phyloP scores from a whole-genome alignment of 2,888 invertebrate genomes.

The Leptopilina drosophilae region DNA sequence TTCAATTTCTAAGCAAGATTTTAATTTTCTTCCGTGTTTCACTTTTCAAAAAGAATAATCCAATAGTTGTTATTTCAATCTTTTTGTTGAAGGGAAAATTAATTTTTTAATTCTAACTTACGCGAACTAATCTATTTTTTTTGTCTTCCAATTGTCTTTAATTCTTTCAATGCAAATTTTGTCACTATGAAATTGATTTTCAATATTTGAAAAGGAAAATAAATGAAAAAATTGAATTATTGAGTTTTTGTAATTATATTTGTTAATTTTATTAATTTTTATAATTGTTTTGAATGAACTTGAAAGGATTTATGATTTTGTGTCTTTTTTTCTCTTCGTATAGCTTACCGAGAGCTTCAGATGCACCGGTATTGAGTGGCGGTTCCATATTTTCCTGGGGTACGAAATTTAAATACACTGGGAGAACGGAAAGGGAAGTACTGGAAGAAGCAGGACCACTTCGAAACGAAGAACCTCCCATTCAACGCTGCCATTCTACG shows the following conservation, averaged over 20 bases:
- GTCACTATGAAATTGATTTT: too few relatives aligned
- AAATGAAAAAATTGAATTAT: too few relatives aligned
- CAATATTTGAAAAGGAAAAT: too few relatives aligned
- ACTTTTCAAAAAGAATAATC: too few relatives aligned
- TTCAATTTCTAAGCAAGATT: not conserved
- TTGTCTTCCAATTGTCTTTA: too few relatives aligned
- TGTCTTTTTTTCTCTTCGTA: slow-evolving; percentile 45
- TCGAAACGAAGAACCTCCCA: slow-evolving; percentile 79
- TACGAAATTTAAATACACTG: slow-evolving; percentile 95
- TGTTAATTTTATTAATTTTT: too few relatives aligned
- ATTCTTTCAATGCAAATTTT: too few relatives aligned
- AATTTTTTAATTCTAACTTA: too few relatives aligned
- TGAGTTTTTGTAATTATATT: too few relatives aligned
- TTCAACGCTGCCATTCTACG: slow-evolving; percentile 81
- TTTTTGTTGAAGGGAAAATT: not conserved
- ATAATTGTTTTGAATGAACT: too few relatives aligned
- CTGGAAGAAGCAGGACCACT: slow-evolving; percentile 85
- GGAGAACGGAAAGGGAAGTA: slow-evolving; percentile 94
- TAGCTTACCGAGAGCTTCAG: slow-evolving; percentile 91
- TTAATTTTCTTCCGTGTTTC: not conserved
- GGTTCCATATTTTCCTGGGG: slow-evolving; percentile 96
- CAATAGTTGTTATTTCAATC: too few relatives aligned
- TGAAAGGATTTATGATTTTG: not conserved
- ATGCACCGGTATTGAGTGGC: slow-evolving; percentile 92
- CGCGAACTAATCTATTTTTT: too few relatives aligned